phyloP scores from a whole-genome alignment of 2,888 invertebrate species.

The Platerodrilus igneus region DNA sequence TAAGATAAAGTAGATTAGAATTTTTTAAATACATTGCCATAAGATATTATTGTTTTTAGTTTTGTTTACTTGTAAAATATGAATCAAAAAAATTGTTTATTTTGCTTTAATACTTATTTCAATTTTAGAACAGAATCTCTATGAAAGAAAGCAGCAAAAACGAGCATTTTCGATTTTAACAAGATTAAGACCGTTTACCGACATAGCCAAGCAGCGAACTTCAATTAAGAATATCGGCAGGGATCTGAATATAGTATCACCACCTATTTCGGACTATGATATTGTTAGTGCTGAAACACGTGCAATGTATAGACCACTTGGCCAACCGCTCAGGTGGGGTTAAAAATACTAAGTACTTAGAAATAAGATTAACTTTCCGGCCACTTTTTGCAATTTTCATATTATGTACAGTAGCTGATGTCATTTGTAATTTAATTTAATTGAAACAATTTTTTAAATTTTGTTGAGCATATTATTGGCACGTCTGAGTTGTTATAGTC shows the following conservation, averaged over 20 bases:
- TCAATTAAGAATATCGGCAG: slow-evolving; percentile 39
- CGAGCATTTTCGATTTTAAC: slow-evolving; percentile 48
- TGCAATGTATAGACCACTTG: slow-evolving; percentile 44
- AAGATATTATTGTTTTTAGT: too few species aligned
- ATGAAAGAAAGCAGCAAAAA: slow-evolving; percentile 33
- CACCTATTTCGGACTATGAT: slow-evolving; percentile 27
- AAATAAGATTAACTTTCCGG: slow-evolving; percentile 4
- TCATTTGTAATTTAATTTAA: too few species aligned
- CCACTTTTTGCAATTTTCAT: slow-evolving; percentile 10
- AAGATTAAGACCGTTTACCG: slow-evolving; percentile 48
- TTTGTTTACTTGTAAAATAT: too few species aligned
- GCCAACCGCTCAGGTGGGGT: slow-evolving; percentile 52
- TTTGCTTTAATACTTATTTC: too few species aligned
- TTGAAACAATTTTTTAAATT: too few species aligned
- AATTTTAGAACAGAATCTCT: slow-evolving; percentile 8
- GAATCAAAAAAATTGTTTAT: too few species aligned
- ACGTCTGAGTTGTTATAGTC: too few species aligned
- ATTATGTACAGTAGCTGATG: too few species aligned
- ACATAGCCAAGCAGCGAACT: slow-evolving; percentile 43
- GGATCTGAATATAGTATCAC: slow-evolving; percentile 10
- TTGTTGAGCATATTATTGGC: too few species aligned
- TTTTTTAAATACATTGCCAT: too few species aligned
- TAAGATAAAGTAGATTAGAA: too few species aligned
- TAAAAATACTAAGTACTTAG: too few species aligned
- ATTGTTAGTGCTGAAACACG: slow-evolving; percentile 45